phyloP scores from a whole-genome alignment of 2,113 vertebrate genomes.

The Oxyura jamaicensis region DNA sequence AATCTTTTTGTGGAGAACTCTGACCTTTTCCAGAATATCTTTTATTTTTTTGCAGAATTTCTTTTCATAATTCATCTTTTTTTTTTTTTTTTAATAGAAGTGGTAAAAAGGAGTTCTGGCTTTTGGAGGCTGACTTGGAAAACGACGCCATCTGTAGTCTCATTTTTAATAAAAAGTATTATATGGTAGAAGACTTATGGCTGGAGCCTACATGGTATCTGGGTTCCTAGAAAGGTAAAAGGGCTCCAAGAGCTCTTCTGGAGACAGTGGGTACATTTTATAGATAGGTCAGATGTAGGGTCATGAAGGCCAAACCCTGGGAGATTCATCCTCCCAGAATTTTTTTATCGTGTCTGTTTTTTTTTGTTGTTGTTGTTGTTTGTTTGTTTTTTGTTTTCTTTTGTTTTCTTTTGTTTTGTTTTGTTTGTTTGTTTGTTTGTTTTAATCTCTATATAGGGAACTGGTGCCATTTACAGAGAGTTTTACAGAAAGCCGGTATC shows the following conservation, averaged over 20 bases:
- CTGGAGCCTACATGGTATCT: not conserved
- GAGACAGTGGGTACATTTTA: not conserved
- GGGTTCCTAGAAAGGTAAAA: not conserved
- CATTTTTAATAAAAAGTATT: not conserved
- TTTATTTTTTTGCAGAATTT: not conserved
- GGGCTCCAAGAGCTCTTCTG: not conserved
- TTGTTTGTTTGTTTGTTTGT: not conserved
- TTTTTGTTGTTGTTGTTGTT: not conserved
- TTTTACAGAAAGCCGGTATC: not conserved
- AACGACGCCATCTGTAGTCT: not conserved
- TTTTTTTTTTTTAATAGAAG: not conserved
- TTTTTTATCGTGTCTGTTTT: not conserved
- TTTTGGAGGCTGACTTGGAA: not conserved
- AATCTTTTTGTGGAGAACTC: not conserved
- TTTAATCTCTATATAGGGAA: not conserved
- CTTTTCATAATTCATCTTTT: not conserved
- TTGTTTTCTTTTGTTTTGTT: not conserved
- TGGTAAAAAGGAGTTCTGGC: not conserved
- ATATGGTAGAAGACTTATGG: not conserved
- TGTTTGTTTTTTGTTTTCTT: not conserved
- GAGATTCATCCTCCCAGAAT: not conserved
- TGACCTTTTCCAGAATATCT: conserved; percentile 15
- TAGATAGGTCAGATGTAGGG: not conserved
- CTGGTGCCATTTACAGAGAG: rapidly evolving
- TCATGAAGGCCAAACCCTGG: not conserved